Base-by-base conservation (phyloP, 2,888 invertebrate genomes). In the Chesias legatella region DNA sequence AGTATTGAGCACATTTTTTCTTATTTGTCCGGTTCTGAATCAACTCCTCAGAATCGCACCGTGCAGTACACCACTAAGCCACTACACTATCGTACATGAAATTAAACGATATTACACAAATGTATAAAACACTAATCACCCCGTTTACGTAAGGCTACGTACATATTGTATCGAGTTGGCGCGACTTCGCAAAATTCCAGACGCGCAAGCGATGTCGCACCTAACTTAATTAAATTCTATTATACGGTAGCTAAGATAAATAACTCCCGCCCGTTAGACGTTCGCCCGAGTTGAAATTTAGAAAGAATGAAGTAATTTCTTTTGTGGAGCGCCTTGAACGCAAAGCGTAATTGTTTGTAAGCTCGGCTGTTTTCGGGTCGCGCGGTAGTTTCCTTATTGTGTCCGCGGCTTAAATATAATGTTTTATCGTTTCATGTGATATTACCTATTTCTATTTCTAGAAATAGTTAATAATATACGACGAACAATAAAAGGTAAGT, bases 161-260 rank as follows among this genome's bases (percentile, higher is more conserved):
- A 51, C 51, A 49, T 43, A 46, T 36, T 64, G 67, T 67, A 67
- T 67, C 67, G 67, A 56, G 63, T 56, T 57, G 50, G 57, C 52
- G 44, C 51, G 59, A 73, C 60, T 75, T 69, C 51, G 55, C 67
- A 58, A 74, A 82, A 85, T 84, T 78, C 83, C 74, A 48, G 53
- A 66, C 74, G 73, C 74, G 79, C 67, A 63, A 75, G 73, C 73
- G 73, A 74, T 81, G 84, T 85, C 81, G 73, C 79, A 74, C 78
- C 67, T 74, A 75, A 79, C 84, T 85, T 85, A 85, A 85, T 85
- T 86, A 86, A 85, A 85, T 84, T 86, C 85, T 85, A 81, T 82
- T 80, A 79, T 77, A 83, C 79, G 71, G 63, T 65, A 64, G 71
- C 67, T 66, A 76, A 84, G 83, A 85, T 84, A 85, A 85, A 86